Conservation (phyloP, 2,888 invertebrate genomes). For the Onthophagus sagittarius region DNA sequence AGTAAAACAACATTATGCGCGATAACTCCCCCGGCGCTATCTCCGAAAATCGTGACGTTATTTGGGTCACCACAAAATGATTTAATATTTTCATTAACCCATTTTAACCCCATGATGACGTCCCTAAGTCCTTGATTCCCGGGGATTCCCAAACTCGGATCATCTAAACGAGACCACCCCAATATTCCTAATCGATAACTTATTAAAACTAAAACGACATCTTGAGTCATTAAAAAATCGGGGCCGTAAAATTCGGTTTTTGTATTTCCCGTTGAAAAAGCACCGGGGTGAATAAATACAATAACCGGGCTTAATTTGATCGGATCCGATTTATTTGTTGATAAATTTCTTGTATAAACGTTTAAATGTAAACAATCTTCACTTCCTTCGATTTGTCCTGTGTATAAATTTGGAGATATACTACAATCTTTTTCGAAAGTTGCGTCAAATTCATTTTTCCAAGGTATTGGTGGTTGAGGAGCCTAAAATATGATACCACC, state of each 20-base stretch:
- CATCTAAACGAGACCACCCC: conserved; percentile 51
- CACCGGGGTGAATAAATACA: conserved; percentile 39
- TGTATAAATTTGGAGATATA: conserved; percentile 29
- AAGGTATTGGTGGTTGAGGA: conserved; percentile 46
- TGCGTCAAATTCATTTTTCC: conserved; percentile 48
- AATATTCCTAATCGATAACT: conserved; percentile 39
- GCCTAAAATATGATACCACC: conserved; percentile 35
- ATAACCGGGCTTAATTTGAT: conserved; percentile 17
- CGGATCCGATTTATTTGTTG: background rate
- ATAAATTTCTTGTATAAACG: conserved; percentile 35
- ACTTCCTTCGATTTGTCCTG: conserved; percentile 29
- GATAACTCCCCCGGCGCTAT: conserved; percentile 53
- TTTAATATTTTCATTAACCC: conserved; percentile 51
- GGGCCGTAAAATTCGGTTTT: conserved; percentile 41
- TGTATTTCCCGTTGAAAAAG: conserved; percentile 42
- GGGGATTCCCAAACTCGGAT: conserved; percentile 49
- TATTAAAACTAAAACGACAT: conserved; percentile 43
- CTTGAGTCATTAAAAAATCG: conserved; percentile 42
- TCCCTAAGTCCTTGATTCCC: conserved; percentile 56
- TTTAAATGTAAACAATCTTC: conserved; percentile 41
- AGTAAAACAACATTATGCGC: conserved; percentile 51
- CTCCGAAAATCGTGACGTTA: conserved; percentile 54
- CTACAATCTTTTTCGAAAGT: conserved; percentile 36
- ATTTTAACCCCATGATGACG: conserved; percentile 51
- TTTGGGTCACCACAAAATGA: conserved; percentile 52